phyloP scores from a whole-genome alignment of 2,888 invertebrate species.

The Phlogophora meticulosa region DNA sequence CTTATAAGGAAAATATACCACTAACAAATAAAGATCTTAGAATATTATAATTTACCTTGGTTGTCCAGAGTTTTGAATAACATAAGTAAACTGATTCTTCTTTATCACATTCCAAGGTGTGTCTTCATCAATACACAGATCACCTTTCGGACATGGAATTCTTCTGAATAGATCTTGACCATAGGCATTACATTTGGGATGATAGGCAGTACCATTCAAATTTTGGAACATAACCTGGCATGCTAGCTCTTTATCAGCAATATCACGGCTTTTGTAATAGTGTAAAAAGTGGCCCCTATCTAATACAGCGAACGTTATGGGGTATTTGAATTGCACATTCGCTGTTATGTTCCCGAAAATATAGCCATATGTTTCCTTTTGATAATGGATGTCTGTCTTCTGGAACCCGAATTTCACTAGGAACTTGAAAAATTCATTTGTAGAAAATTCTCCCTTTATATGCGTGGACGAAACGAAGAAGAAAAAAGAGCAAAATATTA shows the following conservation, averaged over 20 bases:
- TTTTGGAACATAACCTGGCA: constrained; percentile 97
- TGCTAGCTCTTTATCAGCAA: constrained; percentile 92
- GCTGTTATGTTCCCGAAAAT: constrained; percentile 98
- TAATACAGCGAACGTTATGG: constrained; percentile 96
- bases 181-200: constrained; percentile 94
- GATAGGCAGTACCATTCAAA: constrained; percentile 95
- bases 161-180: constrained; percentile 95
- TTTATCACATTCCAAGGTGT: constrained; percentile 95
- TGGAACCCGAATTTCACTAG: constrained; percentile 99
- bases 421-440: constrained; percentile 96
- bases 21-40: not conserved
- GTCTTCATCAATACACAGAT: constrained; percentile 97
- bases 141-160: constrained; percentile 95
- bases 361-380: constrained; percentile 97
- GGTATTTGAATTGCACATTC: constrained; percentile 92
- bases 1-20: not conserved
- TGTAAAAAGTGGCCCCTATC: constrained; percentile 97
- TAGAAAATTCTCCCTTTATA: constrained; percentile 86
- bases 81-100: constrained; percentile 98
- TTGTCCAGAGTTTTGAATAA: constrained; percentile 96
- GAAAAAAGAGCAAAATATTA: constrained; percentile 76
- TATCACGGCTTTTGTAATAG: constrained; percentile 95
- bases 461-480: constrained; percentile 79
- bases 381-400: constrained; percentile 97
- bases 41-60: constrained; percentile 93